These are phyloP conservation scores for Esox niger DNA, from an alignment of 2,113 vertebrate genomes.

Conservation along the genomic window DNA sequence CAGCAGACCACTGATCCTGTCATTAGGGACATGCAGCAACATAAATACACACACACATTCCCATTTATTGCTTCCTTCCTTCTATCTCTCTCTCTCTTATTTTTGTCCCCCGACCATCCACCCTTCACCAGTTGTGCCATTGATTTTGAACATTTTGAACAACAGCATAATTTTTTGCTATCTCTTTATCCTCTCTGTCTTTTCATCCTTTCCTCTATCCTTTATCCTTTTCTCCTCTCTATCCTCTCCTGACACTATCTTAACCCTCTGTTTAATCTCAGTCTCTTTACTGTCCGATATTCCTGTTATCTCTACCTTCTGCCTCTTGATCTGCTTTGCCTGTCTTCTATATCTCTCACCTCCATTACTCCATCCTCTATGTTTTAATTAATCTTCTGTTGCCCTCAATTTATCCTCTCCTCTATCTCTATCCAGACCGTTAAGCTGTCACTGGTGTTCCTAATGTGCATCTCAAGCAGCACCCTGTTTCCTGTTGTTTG, in stretches of 20 bases:
- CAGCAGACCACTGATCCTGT: constrained; percentile 46
- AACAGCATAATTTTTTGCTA: too few species aligned
- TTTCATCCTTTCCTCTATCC: constrained; percentile 22
- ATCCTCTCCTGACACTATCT: constrained; percentile 27
- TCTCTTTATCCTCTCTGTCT: constrained; percentile 45
- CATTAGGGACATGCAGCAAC: constrained; percentile 10
- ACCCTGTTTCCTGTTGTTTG: too few species aligned
- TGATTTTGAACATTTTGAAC: too few species aligned
- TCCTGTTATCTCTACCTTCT: constrained; percentile 39
- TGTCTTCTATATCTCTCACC: constrained; percentile 56
- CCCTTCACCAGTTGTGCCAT: background rate
- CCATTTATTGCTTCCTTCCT: constrained; percentile 3
- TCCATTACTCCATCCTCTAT: constrained; percentile 22
- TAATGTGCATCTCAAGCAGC: background rate
- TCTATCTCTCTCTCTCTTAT: constrained; percentile 6
- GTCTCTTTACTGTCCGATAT: constrained; percentile 28
- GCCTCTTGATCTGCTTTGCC: constrained; percentile 40
- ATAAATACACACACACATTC: constrained; percentile 16
- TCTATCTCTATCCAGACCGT: constrained; percentile 64
- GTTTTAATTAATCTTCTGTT: too few species aligned
- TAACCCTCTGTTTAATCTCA: constrained; percentile 10
- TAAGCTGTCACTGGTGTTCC: constrained; percentile 66
- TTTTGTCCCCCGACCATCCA: background rate
- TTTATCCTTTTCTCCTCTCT: constrained; percentile 1
- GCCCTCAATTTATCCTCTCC: constrained; percentile 46